Evolutionary conservation across 2,888 invertebrate genomes (phyloP).

Genomic region (Drosophila parthenogenetica): DNA sequence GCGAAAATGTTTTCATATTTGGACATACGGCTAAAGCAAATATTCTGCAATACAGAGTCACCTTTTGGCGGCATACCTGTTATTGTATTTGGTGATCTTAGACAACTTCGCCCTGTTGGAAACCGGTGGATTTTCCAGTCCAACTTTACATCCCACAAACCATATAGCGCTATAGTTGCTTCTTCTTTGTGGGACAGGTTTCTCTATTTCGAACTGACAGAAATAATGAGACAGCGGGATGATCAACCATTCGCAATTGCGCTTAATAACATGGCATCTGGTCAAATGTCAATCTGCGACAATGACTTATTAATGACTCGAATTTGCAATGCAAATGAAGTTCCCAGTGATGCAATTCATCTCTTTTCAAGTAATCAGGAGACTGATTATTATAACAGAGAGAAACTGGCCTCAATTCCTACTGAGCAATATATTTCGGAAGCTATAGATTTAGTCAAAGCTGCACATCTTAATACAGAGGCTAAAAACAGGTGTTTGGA

Average conservation of each 20-base stretch:
- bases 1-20: not conserved
- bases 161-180: too few species aligned
- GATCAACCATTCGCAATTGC: conserved; percentile 1
- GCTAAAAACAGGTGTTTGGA: not conserved
- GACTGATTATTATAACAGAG: not conserved
- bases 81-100: not conserved
- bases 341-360: not conserved
- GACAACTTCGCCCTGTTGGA: not conserved
- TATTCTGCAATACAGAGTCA: not conserved
- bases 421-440: not conserved
- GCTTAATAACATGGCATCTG: conserved; percentile 1
- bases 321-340: too few species aligned
- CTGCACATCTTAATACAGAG: not conserved
- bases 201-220: not conserved
- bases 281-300: not conserved
- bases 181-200: too few species aligned
- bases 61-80: not conserved
- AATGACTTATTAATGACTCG: too few species aligned
- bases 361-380: not conserved
- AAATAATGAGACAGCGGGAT: not conserved
- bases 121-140: too few species aligned
- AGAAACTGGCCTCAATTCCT: not conserved
- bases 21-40: not conserved
- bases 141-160: too few species aligned
- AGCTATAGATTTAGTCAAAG: not conserved